phyloP scores from a whole-genome alignment of 2,888 invertebrate genomes.

The Erebia aethiops region DNA sequence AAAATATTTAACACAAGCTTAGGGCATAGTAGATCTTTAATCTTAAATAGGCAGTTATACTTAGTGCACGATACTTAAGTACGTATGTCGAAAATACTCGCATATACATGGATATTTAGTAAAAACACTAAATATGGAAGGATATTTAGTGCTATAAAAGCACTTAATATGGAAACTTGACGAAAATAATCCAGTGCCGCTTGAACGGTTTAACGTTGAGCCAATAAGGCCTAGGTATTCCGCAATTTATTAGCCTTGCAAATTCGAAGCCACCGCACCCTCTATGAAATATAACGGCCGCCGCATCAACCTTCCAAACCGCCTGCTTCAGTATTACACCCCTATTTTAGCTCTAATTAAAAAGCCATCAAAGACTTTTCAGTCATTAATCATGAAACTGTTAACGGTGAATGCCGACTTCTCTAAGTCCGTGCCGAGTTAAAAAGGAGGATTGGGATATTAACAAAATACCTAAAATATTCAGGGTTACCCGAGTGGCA shows the following conservation, averaged over 20 bases:
- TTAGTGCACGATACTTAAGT: too few species aligned
- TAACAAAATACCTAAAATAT: constrained; percentile 79
- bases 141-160: not conserved
- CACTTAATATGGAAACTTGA: constrained; percentile 52
- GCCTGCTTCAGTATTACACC: constrained; percentile 72
- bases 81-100: not conserved
- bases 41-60: too few species aligned
- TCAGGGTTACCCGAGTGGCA: constrained; percentile 75
- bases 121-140: not conserved
- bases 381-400: constrained; percentile 84
- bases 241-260: constrained; percentile 83
- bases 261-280: constrained; percentile 71
- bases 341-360: constrained; percentile 83
- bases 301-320: constrained; percentile 69
- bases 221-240: constrained; percentile 81
- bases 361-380: constrained; percentile 84
- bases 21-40: too few species aligned
- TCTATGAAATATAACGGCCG: constrained; percentile 79
- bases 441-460: constrained; percentile 78
- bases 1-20: too few species aligned
- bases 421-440: constrained; percentile 64
- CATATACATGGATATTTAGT: too few species aligned
- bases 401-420: constrained; percentile 80
- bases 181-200: constrained; percentile 71
- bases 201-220: constrained; percentile 71